Evolutionary conservation across 2,113 vertebrate species (phyloP).

Genomic region (Nerophis ophidion): DNA sequence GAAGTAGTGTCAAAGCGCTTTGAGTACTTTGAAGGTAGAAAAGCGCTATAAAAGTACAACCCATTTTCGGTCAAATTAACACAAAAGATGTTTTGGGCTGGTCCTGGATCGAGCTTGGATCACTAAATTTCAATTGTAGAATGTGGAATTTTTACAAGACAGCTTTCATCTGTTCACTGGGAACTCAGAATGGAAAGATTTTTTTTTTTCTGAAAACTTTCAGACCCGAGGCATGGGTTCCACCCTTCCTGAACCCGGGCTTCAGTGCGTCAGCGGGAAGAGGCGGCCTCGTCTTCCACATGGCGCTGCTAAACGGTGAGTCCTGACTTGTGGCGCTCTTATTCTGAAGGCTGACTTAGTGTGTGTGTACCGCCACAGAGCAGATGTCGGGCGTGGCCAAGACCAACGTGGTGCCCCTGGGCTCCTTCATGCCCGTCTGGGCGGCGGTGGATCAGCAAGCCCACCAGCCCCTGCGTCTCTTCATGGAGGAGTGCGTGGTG

Average conservation of each 20-base stretch:
- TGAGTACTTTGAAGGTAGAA: too few relatives aligned
- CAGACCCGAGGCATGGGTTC: slow-evolving; percentile 43
- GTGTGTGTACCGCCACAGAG: slow-evolving; percentile 33
- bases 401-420: slow-evolving; percentile 59
- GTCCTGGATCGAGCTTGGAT: too few relatives aligned
- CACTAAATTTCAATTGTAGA: too few relatives aligned
- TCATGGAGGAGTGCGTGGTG: slow-evolving; percentile 72
- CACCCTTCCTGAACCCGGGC: slow-evolving; percentile 35
- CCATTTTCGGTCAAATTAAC: too few relatives aligned
- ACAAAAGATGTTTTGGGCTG: too few relatives aligned
- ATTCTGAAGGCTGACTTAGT: background rate
- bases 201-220: background rate
- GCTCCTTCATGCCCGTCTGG: slow-evolving; percentile 69
- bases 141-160: too few relatives aligned
- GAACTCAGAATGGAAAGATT: too few relatives aligned
- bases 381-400: slow-evolving; percentile 49
- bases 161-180: too few relatives aligned
- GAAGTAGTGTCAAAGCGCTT: too few relatives aligned
- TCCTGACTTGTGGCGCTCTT: background rate
- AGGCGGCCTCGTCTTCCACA: slow-evolving; percentile 60
- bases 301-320: slow-evolving; percentile 67
- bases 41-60: too few relatives aligned
- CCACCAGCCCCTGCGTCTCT: slow-evolving; percentile 70
- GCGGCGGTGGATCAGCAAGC: slow-evolving; percentile 62
- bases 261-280: slow-evolving; percentile 36